A percentile compares a stretch with the other conserved stretches of the same genome.
phyloP scores from a whole-genome alignment of 1,140 invertebrate species.

The Helicoverpa armigera region DNA sequence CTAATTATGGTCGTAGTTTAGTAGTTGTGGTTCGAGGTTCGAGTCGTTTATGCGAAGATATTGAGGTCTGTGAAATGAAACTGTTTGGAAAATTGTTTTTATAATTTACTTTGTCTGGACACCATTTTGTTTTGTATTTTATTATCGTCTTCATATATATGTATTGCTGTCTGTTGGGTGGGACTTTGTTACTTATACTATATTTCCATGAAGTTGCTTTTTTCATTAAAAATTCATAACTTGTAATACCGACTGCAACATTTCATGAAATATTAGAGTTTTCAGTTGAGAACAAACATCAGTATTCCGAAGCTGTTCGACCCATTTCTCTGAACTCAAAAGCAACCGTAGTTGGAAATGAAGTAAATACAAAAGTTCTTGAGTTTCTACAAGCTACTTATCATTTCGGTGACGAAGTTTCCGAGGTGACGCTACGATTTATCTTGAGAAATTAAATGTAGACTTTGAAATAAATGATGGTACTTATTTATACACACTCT shows the following conservation, averaged over 20 bases:
- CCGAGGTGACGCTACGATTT: background rate
- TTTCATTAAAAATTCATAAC: slow-evolving; percentile 8
- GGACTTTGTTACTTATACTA: background rate
- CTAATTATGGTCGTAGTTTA: background rate
- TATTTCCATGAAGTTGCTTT: background rate
- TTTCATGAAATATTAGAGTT: slow-evolving; percentile 23
- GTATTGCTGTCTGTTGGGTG: background rate
- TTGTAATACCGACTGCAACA: slow-evolving; percentile 8
- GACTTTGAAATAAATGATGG: background rate
- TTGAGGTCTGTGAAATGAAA: background rate
- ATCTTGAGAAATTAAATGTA: background rate
- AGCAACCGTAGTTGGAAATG: slow-evolving; percentile 16
- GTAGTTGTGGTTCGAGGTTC: no score
- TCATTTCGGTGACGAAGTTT: background rate
- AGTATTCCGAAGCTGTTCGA: slow-evolving; percentile 29
- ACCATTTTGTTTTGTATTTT: background rate
- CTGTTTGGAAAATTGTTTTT: background rate
- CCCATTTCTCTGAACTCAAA: slow-evolving; percentile 30
- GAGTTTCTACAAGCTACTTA: slow-evolving; percentile 24
- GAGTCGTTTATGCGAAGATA: slow-evolving; percentile 12
- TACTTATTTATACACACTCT: background rate
- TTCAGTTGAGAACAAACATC: background rate
- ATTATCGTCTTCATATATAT: background rate
- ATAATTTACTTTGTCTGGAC: background rate
- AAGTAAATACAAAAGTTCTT: slow-evolving; percentile 27